phyloP scores from a whole-genome alignment of 1,140 invertebrate genomes.

The Tyrophagus putrescentiae region DNA sequence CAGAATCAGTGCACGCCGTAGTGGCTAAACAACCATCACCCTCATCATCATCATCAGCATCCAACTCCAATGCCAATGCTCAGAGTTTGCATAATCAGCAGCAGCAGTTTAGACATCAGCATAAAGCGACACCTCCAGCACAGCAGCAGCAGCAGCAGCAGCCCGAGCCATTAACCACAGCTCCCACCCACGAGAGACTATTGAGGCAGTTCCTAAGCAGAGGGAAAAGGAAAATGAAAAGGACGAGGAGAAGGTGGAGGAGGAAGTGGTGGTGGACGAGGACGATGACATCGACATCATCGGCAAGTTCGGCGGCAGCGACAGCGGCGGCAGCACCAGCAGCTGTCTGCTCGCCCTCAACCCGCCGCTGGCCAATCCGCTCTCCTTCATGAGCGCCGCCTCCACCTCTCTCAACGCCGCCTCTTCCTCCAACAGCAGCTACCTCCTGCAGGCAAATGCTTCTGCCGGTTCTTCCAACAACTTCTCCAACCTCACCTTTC shows the following conservation, averaged over 20 bases:
- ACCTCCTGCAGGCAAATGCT: not conserved
- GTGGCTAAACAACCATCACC: not conserved
- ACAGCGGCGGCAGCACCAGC: not conserved
- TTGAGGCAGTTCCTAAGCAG: too few relatives aligned
- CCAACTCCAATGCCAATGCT: not conserved
- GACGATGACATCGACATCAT: conserved; percentile 8
- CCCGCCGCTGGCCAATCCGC: not conserved
- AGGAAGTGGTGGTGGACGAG: not conserved
- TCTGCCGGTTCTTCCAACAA: not conserved
- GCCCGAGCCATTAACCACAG: not conserved
- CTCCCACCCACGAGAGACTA: too few relatives aligned
- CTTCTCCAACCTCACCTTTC: too few relatives aligned
- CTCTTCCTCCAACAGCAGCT: too few relatives aligned
- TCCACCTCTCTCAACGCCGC: too few relatives aligned
- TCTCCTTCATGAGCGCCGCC: not conserved
- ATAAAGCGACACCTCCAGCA: not conserved
- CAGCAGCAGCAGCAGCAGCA: not conserved
- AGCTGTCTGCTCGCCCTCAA: not conserved
- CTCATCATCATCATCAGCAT: not conserved
- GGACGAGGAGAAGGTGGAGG: too few relatives aligned
- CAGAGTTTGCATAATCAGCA: too few relatives aligned
- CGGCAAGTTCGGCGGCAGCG: not conserved
- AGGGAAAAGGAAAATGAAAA: too few relatives aligned
- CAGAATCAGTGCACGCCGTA: not conserved
- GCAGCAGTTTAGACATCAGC: not conserved